Evolutionary conservation across 2,888 invertebrate species (phyloP).

Genomic region (Pantelozetes paolii): DNA sequence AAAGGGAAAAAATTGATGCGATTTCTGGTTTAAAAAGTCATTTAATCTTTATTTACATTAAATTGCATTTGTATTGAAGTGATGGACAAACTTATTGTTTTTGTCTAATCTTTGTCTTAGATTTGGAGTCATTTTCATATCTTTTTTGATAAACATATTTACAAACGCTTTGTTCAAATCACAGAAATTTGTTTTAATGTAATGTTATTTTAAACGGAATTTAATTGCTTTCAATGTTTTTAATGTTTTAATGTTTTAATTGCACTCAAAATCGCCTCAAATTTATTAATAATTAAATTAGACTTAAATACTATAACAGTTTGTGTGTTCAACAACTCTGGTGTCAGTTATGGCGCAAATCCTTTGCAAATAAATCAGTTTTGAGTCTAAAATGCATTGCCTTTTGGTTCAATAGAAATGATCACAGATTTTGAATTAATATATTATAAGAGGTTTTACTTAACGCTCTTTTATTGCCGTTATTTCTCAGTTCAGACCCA

Average conservation of each 20-base stretch:
- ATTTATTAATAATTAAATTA: background rate
- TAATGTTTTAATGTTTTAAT: background rate
- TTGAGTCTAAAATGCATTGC: conserved; percentile 11
- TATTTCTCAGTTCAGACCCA: background rate
- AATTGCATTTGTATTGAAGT: conserved; percentile 35
- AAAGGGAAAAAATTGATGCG: background rate
- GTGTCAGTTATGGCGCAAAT: background rate
- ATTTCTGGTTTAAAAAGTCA: background rate
- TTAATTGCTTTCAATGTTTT: conserved; percentile 1
- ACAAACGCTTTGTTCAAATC: conserved; percentile 26
- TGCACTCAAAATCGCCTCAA: conserved; percentile 26
- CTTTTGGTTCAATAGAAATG: conserved; percentile 11
- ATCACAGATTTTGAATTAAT: conserved; percentile 28
- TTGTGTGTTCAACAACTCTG: background rate
- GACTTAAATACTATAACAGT: background rate
- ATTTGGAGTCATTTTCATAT: background rate
- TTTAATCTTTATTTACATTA: conserved; percentile 13
- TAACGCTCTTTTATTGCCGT: conserved; percentile 11
- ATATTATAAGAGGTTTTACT: background rate
- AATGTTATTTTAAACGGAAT: background rate
- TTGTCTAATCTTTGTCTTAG: background rate
- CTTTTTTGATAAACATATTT: conserved; percentile 24
- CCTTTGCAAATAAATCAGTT: background rate
- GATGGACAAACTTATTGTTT: conserved; percentile 25
- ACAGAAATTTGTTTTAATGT: conserved; percentile 12